Evolutionary conservation across 1,140 invertebrate genomes (phyloP), one percentile per base, ranked within the genome.

Genomic region (Microplitis demolitor): DNA sequence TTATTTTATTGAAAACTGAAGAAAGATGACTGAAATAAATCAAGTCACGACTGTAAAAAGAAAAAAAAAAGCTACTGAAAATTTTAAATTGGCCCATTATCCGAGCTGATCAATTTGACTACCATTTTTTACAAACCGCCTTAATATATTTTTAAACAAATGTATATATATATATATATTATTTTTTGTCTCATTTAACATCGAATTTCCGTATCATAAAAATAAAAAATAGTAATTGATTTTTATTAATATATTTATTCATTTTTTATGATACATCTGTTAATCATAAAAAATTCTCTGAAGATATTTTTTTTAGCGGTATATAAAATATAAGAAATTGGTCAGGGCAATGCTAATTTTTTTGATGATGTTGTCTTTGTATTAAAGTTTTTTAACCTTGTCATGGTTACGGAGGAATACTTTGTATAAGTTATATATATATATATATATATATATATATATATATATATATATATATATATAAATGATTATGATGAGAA

Each of bases 341-440:
- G n/a, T 13, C n/a, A 16, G 34, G 34, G 24, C 33, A 37, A 66
- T 66, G 16, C 63, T 66, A 66, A 66, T 66, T 66, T 66, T 66
- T 66, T 66, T 16, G 63, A 66, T 66, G 63, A 66, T 37, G 24
- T 62, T 39, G 5, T 53, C 5, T 54, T 39, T 11, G 13, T 50
- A 16, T 3, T 34, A 16, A 54, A 50, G n/a, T 34, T 31, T 31
- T 53, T 54, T 24, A 53, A 67, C 66, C 33, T 67, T 53, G 66
- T 33, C 4, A 62, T 24, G 39, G 11, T 45, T 9, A 45, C 6
- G 11, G 39, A 58, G 54, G 24, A 33, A 31, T 9, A 58, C 14
- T 6, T 58, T 58, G 56, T 6, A 45, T 45, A 9, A 11, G 39
- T 45, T 45, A 9, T 45, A 45, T 45, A 24, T 24, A 24, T 2